Base-by-base conservation (phyloP, 2,888 invertebrate species). In the Fissipunctia ypsillon region DNA sequence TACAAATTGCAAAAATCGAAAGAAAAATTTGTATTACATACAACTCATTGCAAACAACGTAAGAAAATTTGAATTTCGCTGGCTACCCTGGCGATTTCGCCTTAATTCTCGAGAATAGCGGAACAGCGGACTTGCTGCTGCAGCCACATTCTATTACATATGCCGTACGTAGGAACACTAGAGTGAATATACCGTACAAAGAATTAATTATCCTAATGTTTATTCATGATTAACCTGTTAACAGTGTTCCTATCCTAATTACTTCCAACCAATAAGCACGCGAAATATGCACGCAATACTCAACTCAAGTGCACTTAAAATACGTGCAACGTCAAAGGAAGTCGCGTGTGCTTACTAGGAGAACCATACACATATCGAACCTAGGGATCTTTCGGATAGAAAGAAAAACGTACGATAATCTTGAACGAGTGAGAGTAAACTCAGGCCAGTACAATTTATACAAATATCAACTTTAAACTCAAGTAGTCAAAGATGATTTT, bases 201-300 rank as follows among this genome's bases (percentile, higher is more conserved):
- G 59, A 2, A 22, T 22, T 31, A 45, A 43, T 48, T 59, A 41
- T 28, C 52, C n/a, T 54, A 31, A 69, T 56, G 69, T 63, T 66
- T 69, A 83, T 83, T 83, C 67, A 83, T 78, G 12, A 38, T 19
- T 25, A 56, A 25, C 25, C 28, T 56, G 68, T 50, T 52, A 68
- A 25, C 41, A n/a, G 48, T 65, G 64, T 76, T 73, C 69, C 71
- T 70, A 65, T 61, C 43, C 59, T 76, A 80, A 69, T 84, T 69
- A 77, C 63, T 81, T 84, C 69, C 80, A 76, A 52, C 14, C 65
- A 31, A 72, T 71, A 43, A 35, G 43, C 78, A 84, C 80, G 85
- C 73, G 64, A 76, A 66, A 69, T 70, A 65, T 66, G 35, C 80
- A 80, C 80, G 72, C 69, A 60, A 72, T 67, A 41, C n/a, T 54